These are phyloP conservation scores for Lepidocolaptes lacrymiger DNA, from an alignment of 2,797 vertebrate species.

Conservation along the genomic window DNA sequence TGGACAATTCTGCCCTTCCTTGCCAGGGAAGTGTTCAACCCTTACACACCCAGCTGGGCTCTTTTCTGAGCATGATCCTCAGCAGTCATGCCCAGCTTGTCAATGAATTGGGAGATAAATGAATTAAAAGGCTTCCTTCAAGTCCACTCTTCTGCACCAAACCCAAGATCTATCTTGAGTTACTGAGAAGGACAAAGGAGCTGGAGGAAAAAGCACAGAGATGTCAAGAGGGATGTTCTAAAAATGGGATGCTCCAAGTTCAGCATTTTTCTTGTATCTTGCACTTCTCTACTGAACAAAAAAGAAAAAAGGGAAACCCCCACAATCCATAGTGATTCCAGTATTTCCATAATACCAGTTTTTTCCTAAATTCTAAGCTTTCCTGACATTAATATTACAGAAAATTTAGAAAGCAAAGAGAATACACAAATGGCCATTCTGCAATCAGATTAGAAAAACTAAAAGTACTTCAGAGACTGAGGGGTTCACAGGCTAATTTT, in stretches of 20 bases:
- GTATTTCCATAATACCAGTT: background rate
- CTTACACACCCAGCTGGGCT: background rate
- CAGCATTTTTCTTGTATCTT: background rate
- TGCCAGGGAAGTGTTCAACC: background rate
- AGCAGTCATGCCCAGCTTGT: background rate
- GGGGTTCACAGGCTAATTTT: slow-evolving; percentile 1
- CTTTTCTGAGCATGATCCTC: background rate
- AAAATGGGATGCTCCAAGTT: background rate
- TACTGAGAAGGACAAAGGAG: background rate
- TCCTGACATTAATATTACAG: background rate
- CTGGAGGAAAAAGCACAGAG: background rate
- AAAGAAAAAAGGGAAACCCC: fast-evolving
- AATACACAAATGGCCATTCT: background rate
- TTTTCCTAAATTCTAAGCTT: background rate
- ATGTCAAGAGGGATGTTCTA: background rate
- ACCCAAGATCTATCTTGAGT: background rate
- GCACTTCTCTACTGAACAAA: background rate
- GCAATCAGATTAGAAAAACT: slow-evolving; percentile 10
- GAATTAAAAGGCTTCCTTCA: background rate
- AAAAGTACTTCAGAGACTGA: background rate
- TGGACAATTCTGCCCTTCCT: background rate
- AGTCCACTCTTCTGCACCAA: background rate
- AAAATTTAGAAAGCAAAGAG: background rate
- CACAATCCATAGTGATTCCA: background rate
- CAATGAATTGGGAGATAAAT: background rate